Conservation (phyloP, 2,797 vertebrate genomes). For the Lepus oiostolus region DNA sequence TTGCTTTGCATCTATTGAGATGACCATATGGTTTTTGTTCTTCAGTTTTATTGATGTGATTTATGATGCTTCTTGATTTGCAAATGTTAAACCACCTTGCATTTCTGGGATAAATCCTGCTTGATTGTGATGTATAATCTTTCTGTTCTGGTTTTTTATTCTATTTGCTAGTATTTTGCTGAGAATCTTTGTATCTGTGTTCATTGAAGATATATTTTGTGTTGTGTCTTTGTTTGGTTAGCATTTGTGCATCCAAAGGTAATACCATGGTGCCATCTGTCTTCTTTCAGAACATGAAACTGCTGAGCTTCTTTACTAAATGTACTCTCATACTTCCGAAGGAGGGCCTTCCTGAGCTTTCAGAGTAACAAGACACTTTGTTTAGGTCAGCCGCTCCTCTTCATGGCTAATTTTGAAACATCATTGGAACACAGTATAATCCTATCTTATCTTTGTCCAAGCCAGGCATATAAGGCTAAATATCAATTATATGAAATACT, state of each 20-base stretch:
- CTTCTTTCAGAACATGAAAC: not conserved
- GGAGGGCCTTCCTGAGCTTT: not conserved
- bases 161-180: too few species aligned
- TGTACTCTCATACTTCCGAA: not conserved
- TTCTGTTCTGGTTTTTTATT: too few species aligned
- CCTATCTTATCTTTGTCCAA: not conserved
- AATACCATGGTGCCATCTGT: not conserved
- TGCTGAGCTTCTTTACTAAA: not conserved
- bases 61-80: too few species aligned
- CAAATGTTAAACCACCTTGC: too few species aligned
- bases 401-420: constrained; percentile 18
- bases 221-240: too few species aligned
- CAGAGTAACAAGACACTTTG: not conserved
- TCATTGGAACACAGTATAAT: not conserved
- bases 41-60: too few species aligned
- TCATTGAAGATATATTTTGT: too few species aligned
- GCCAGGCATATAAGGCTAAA: not conserved
- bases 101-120: too few species aligned
- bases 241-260: not conserved
- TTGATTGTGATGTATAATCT: too few species aligned
- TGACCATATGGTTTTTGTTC: too few species aligned
- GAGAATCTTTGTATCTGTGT: too few species aligned
- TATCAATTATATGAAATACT: not conserved
- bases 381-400: not conserved
- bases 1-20: too few species aligned